These are phyloP conservation scores for Yoshiicerus persimilis DNA, from an alignment of 1,140 invertebrate genomes.

Conservation along the genomic window DNA sequence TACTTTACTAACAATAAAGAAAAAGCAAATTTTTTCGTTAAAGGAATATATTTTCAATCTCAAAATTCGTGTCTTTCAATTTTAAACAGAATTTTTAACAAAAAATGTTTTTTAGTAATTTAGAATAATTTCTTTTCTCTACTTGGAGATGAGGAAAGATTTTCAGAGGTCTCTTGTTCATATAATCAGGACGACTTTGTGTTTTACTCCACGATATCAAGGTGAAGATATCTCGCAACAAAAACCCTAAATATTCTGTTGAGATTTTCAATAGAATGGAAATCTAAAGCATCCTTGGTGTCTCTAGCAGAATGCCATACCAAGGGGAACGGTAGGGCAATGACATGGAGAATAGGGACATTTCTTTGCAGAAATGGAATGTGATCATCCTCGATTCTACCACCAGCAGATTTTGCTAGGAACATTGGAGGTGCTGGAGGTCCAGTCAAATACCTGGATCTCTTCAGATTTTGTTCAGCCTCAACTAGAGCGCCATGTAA, in stretches of 20 bases:
- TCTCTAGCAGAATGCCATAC: constrained; percentile 85
- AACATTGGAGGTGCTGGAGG: constrained; percentile 61
- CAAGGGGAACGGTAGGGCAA: constrained; percentile 81
- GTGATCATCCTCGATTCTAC: constrained; percentile 78
- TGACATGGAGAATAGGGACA: constrained; percentile 73
- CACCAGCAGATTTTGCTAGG: constrained; percentile 61
- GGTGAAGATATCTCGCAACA: constrained; percentile 75
- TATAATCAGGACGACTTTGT: constrained; percentile 43
- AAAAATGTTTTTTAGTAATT: too few relatives aligned
- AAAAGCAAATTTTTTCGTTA: too few relatives aligned
- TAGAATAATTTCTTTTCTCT: constrained; percentile 6
- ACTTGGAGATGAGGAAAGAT: background rate
- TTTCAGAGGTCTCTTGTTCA: constrained; percentile 11
- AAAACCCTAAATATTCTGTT: constrained; percentile 86
- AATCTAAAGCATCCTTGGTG: constrained; percentile 73
- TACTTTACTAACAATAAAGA: too few relatives aligned
- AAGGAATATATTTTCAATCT: too few relatives aligned
- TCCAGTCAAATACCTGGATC: constrained; percentile 57
- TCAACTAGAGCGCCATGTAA: constrained; percentile 68
- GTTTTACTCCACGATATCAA: too few relatives aligned
- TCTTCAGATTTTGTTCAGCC: constrained; percentile 65
- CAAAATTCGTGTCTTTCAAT: too few relatives aligned
- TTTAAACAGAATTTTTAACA: too few relatives aligned
- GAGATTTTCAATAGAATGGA: constrained; percentile 81
- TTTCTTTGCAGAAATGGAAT: constrained; percentile 83